Evolutionary conservation across 1,140 invertebrate genomes (phyloP).

Genomic region (Diploscapter pachys): DNA sequence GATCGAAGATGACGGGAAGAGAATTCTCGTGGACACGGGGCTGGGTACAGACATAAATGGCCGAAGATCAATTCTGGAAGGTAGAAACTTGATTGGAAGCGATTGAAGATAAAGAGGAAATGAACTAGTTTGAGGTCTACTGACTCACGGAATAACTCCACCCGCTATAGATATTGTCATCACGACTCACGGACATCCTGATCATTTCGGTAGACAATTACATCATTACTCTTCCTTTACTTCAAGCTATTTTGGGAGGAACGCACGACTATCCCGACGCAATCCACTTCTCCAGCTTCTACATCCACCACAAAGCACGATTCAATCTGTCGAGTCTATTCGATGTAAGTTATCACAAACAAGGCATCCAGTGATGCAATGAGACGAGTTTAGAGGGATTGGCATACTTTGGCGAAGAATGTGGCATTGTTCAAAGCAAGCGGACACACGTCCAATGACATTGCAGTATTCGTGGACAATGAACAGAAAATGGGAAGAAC

Average conservation of each 20-base stretch:
- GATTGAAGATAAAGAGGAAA: too few relatives aligned
- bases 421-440: conserved; percentile 48
- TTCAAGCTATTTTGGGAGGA: conserved; percentile 15
- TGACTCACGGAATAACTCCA: conserved; percentile 42
- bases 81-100: conserved; percentile 20
- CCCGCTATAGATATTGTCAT: conserved; percentile 50
- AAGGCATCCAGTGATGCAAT: neutral
- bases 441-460: conserved; percentile 54
- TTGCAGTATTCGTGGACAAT: conserved; percentile 47
- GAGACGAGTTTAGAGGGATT: conserved; percentile 43
- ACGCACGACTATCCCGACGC: conserved; percentile 51
- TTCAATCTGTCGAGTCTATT: conserved; percentile 54
- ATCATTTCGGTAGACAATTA: conserved; percentile 40
- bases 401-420: conserved; percentile 45
- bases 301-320: conserved; percentile 41
- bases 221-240: too few relatives aligned
- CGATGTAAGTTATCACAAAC: conserved; percentile 38
- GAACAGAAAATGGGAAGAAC: conserved; percentile 45
- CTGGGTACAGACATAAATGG: conserved; percentile 56
- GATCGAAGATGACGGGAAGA: conserved; percentile 46
- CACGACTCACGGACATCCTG: conserved; percentile 54
- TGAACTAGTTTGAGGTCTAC: conserved; percentile 39
- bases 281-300: conserved; percentile 41
- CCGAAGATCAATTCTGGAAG: conserved; percentile 44
- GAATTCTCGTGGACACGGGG: conserved; percentile 55